A percentile compares a stretch with the other conserved stretches of the same genome.
These are phyloP conservation scores for Leucoma salicis DNA, from an alignment of 2,888 invertebrate species.

Conservation along the genomic window DNA sequence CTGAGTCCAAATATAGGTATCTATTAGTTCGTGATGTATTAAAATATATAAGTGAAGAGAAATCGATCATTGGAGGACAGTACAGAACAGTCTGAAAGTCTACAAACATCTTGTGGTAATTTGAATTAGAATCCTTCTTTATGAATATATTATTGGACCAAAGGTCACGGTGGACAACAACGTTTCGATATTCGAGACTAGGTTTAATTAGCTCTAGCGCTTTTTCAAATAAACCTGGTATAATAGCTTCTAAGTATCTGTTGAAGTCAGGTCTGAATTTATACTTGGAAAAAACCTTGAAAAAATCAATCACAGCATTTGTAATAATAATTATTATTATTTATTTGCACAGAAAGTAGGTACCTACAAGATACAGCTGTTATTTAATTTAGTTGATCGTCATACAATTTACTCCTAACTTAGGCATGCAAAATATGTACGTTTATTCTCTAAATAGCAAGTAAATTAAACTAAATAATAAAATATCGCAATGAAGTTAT, in stretches of 20 bases:
- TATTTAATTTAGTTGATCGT: too few relatives aligned
- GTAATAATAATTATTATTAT: too few relatives aligned
- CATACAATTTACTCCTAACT: too few relatives aligned
- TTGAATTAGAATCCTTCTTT: constrained; percentile 46
- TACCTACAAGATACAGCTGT: too few relatives aligned
- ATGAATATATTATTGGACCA: constrained; percentile 85
- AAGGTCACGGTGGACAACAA: constrained; percentile 82
- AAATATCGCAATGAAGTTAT: too few relatives aligned
- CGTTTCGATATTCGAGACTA: constrained; percentile 67
- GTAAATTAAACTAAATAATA: too few relatives aligned
- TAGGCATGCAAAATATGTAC: too few relatives aligned
- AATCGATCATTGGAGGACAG: constrained; percentile 84
- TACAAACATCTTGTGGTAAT: constrained; percentile 79
- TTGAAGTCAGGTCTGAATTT: constrained; percentile 44
- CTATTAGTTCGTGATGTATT: constrained; percentile 72
- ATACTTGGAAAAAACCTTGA: constrained; percentile 57
- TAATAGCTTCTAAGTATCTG: constrained; percentile 38
- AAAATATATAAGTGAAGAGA: constrained; percentile 80
- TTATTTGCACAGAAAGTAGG: too few relatives aligned
- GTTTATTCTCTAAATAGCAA: too few relatives aligned
- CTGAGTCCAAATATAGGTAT: constrained; percentile 56
- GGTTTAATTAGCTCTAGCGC: constrained; percentile 60
- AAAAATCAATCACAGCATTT: constrained; percentile 53
- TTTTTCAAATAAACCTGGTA: constrained; percentile 45
- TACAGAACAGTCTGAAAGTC: constrained; percentile 88